Evolutionary conservation across 2,888 invertebrate species (phyloP).

Genomic region (Caenorhabditis angaria): DNA sequence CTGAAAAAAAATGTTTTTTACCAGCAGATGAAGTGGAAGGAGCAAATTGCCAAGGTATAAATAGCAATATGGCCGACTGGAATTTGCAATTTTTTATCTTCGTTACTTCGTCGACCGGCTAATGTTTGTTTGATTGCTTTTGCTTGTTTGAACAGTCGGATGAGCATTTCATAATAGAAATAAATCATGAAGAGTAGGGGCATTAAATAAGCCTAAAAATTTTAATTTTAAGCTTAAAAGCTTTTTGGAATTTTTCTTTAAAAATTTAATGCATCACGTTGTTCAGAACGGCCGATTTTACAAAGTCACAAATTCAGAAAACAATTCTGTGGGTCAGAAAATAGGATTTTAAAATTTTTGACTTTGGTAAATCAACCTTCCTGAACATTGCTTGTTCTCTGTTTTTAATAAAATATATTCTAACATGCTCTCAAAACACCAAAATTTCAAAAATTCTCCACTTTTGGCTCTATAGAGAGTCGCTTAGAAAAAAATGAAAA

Average conservation of each 20-base stretch:
- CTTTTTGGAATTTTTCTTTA: too few relatives aligned
- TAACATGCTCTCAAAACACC: too few relatives aligned
- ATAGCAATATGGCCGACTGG: slow-evolving; percentile 68
- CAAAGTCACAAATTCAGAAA: neutral
- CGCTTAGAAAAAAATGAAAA: too few relatives aligned
- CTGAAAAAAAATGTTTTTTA: slow-evolving; percentile 8
- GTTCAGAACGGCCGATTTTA: neutral
- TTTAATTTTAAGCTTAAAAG: neutral
- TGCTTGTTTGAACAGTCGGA: slow-evolving; percentile 62
- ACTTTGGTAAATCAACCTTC: too few relatives aligned
- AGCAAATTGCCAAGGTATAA: slow-evolving; percentile 70
- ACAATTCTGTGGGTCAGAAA: too few relatives aligned
- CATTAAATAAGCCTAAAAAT: slow-evolving; percentile 58
- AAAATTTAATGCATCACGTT: too few relatives aligned
- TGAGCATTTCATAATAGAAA: slow-evolving; percentile 70
- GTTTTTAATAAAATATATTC: too few relatives aligned
- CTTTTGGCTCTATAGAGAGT: too few relatives aligned
- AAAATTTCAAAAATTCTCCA: too few relatives aligned
- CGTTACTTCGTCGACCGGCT: slow-evolving; percentile 34
- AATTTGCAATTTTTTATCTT: slow-evolving; percentile 56
- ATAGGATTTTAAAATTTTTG: too few relatives aligned
- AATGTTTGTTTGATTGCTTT: slow-evolving; percentile 47
- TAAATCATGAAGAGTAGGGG: slow-evolving; percentile 67
- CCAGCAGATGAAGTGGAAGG: slow-evolving; percentile 70
- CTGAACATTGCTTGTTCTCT: too few relatives aligned